These are phyloP conservation scores for Danionella cerebrum DNA, from an alignment of 2,113 vertebrate species.

Conservation along the genomic window DNA sequence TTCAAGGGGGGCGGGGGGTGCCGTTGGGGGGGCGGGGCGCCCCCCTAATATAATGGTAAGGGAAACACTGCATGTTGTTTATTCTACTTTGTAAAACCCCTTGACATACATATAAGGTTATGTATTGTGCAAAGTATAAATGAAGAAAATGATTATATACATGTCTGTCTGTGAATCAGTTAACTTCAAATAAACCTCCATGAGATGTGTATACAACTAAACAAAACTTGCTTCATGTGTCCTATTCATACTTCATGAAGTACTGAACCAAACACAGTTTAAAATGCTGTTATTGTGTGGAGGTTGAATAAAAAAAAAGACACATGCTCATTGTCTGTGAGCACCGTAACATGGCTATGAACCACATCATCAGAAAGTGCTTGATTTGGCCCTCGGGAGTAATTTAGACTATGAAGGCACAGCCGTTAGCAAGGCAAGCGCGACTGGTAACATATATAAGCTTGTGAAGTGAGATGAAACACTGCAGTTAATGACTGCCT, in stretches of 20 bases:
- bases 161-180: too few species aligned
- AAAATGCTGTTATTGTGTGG: neutral
- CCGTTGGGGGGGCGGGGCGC: too few species aligned
- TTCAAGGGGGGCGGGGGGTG: too few species aligned
- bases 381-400: conserved; percentile 13
- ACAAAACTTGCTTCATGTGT: neutral
- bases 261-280: neutral
- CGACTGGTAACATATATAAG: conserved; percentile 7
- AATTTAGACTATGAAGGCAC: conserved; percentile 11
- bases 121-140: too few species aligned
- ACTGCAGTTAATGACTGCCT: neutral
- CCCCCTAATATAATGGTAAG: too few species aligned
- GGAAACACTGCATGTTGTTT: too few species aligned
- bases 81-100: too few species aligned
- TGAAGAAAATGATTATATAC: too few species aligned
- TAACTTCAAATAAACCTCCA: neutral
- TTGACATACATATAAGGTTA: too few species aligned
- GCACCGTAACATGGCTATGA: neutral
- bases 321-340: neutral
- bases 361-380: neutral
- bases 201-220: neutral
- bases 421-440: conserved; percentile 15
- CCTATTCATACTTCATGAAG: neutral
- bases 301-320: neutral
- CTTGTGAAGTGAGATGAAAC: conserved; percentile 8